These are phyloP conservation scores for Cassiopea andromeda DNA, from an alignment of 30 jellyfish, hydroid and myxozoan genomes.

Conservation along the genomic window DNA sequence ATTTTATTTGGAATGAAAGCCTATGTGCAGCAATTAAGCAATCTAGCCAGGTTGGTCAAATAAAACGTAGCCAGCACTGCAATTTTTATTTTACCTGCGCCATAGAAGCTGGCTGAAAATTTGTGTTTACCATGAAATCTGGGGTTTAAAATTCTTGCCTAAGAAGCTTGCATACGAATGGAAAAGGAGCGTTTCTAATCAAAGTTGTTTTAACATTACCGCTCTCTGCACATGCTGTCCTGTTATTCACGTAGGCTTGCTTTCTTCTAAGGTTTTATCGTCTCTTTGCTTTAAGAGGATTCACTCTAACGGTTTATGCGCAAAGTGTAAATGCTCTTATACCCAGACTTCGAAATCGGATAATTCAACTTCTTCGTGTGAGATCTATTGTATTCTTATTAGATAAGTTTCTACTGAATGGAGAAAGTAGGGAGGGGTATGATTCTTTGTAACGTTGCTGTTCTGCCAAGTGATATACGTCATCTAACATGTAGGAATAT, in stretches of 20 bases:
- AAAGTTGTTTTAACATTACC: background rate
- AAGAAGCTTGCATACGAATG: background rate
- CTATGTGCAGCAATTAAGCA: too few species aligned
- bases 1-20: too few species aligned
- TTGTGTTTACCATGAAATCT: background rate
- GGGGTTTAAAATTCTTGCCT: background rate
- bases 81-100: too few species aligned
- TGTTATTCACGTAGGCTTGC: background rate
- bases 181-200: background rate
- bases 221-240: constrained; percentile 32
- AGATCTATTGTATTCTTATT: background rate
- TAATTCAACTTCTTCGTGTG: constrained; percentile 9
- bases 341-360: constrained; percentile 22
- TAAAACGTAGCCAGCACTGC: too few species aligned
- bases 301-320: constrained; percentile 40
- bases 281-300: background rate
- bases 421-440: too few species aligned
- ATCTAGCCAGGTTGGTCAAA: too few species aligned
- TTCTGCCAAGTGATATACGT: too few species aligned
- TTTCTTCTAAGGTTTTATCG: constrained; percentile 21
- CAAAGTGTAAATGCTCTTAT: constrained; percentile 11
- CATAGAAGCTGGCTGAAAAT: background rate
- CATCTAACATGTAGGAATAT: too few species aligned
- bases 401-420: too few species aligned
- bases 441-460: too few species aligned